Percentiles rank a stretch among this genome's conserved stretches.
Conservation (phyloP, 2,888 invertebrate genomes). For the Apeira syringaria region DNA sequence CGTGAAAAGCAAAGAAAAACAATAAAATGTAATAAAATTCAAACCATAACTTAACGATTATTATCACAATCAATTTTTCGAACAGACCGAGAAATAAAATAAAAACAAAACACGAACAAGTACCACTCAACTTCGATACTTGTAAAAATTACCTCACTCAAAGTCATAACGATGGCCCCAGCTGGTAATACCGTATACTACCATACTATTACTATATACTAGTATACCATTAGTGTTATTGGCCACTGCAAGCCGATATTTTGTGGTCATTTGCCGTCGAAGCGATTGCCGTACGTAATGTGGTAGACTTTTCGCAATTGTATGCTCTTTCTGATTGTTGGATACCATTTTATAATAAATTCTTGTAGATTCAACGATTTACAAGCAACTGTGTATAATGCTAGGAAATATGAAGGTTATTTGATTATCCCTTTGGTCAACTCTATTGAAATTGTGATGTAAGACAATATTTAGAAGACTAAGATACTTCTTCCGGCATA, state of each 20-base stretch:
- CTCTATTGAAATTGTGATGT: too few species aligned
- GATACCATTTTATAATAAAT: conserved; percentile 3
- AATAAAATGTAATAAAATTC: too few species aligned
- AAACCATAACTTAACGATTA: too few species aligned
- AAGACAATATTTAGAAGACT: too few species aligned
- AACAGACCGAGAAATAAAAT: too few species aligned
- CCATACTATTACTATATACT: conserved; percentile 13
- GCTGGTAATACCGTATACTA: conserved; percentile 22
- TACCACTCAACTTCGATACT: conserved; percentile 1
- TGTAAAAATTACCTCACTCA: conserved; percentile 4
- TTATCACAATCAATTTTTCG: too few species aligned
- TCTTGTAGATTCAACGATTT: not conserved
- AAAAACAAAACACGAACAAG: not conserved
- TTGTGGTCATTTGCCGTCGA: conserved; percentile 54
- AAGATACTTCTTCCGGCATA: too few species aligned
- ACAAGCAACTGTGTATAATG: too few species aligned
- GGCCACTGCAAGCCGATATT: conserved; percentile 51
- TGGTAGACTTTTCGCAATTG: conserved; percentile 42
- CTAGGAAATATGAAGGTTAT: too few species aligned
- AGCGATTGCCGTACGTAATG: conserved; percentile 35
- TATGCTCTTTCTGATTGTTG: not conserved
- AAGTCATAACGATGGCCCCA: not conserved
- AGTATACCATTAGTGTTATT: conserved; percentile 46
- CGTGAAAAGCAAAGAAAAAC: too few species aligned
- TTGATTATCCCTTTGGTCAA: too few species aligned